phyloP scores from a whole-genome alignment of 2,113 vertebrate genomes.

The Rhinoptilus africanus region DNA sequence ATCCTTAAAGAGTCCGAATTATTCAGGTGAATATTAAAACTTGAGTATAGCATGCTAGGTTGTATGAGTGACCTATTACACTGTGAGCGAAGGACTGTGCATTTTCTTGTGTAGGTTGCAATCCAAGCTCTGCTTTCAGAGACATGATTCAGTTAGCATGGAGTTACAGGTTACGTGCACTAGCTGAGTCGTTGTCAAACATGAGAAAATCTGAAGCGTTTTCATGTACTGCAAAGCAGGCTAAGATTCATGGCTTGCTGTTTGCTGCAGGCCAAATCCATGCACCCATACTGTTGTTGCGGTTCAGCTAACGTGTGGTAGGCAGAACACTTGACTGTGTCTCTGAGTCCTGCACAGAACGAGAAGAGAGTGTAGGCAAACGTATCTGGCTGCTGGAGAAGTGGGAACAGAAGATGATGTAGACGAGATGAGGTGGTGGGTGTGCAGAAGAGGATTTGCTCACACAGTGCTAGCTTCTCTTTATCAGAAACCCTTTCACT shows the following conservation, averaged over 20 bases:
- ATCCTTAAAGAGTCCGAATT: neutral
- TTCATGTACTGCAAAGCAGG: neutral
- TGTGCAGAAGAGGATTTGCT: neutral
- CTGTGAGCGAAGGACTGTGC: neutral
- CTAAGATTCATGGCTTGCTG: neutral
- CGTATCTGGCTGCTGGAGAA: neutral
- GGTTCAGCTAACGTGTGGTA: neutral
- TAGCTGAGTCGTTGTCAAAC: neutral
- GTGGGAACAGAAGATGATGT: neutral
- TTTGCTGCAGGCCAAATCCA: neutral
- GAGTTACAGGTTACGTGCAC: neutral
- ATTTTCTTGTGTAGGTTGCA: neutral
- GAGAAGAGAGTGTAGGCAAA: neutral
- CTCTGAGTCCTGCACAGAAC: neutral
- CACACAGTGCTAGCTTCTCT: neutral
- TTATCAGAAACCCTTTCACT: neutral
- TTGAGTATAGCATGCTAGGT: fast-evolving
- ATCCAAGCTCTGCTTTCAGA: neutral
- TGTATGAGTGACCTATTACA: neutral
- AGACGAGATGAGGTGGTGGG: neutral
- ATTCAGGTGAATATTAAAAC: neutral
- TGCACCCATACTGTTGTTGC: neutral
- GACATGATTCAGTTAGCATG: neutral
- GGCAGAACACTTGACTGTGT: neutral
- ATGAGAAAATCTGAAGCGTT: neutral